Conservation (phyloP, 2,113 vertebrate genomes). For the Mixornis gularis region DNA sequence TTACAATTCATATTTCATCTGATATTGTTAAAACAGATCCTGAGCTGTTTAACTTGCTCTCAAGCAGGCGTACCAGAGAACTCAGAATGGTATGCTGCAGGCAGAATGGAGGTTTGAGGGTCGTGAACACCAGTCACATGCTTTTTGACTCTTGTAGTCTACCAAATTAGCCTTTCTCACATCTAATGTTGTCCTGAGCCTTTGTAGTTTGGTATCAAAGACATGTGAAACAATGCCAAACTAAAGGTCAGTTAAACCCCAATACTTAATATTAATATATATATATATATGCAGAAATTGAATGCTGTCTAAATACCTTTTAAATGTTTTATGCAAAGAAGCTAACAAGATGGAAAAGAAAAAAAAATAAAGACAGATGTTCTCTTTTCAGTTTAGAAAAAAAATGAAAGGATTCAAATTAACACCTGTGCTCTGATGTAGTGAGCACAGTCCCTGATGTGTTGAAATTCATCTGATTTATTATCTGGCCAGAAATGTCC, state of each 20-base stretch:
- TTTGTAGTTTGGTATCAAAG: neutral
- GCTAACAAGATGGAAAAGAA: neutral
- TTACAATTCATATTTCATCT: constrained; percentile 14
- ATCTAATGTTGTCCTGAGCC: neutral
- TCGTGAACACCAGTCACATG: neutral
- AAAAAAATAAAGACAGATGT: neutral
- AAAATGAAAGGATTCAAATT: neutral
- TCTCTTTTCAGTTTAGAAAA: neutral
- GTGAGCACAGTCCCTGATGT: neutral
- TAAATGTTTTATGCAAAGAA: neutral
- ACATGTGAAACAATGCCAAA: neutral
- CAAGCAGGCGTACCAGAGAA: neutral
- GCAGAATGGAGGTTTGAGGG: neutral
- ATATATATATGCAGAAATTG: neutral
- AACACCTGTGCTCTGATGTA: neutral
- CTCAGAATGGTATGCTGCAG: neutral
- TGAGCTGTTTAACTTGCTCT: neutral
- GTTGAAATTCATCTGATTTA: neutral
- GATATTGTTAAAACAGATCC: neutral
- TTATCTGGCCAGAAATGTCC: neutral
- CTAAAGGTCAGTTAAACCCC: neutral
- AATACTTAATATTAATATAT: neutral
- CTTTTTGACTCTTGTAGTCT: neutral
- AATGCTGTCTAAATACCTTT: neutral
- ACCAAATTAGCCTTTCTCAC: neutral